Base-by-base conservation (phyloP, 2,888 invertebrate species). In the Sarcophaga rosellei region DNA sequence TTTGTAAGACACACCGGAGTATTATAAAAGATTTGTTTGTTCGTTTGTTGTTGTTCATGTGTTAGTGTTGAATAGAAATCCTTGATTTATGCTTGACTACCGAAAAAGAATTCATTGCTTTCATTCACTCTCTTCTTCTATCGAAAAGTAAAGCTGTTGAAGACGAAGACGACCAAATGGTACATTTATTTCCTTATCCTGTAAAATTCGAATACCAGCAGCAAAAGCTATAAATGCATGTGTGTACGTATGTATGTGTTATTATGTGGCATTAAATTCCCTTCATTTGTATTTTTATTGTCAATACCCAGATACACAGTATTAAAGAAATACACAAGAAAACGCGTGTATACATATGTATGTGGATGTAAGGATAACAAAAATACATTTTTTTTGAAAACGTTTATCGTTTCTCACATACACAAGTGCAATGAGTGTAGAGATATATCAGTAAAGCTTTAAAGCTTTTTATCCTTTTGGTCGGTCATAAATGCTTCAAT, bases 131-230 rank as follows among this genome's bases (percentile, higher is more conserved):
- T 1, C 35, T 35, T 35, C 35, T 35, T 8, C 35, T 35, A 35
- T 35, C 35, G 35, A 35, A 10, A 35, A 35, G 35, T 35, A 61
- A 21, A 15, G 23, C 23, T 21, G 35, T n/a, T 25, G 10, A 76
- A 72, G 8, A 57, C 23, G 17, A 23, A 8, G 17, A 53, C 73
- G 59, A 76, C 66, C 66, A 53, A 74, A 68, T 61, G 35, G 25
- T 76, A 86, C 78, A 86, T 86, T 84, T 84, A 78, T 86, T 86
- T 86, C 81, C 84, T 84, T 84, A 84, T 84, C 81, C 84, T 78
- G 35, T 15, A 15, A 65, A 65, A 74, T 53, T 15, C 53, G 15
- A 53, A 53, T 15, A 53, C 53, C 53, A 53, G 5, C 53, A 35
- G 35, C 53, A 53, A 17, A 15, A 53, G 17, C 53, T 3, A 4